A percentile compares a stretch with the other conserved stretches of the same genome.
Evolutionary conservation across 2,797 vertebrate species (phyloP).

Genomic region (Acanthurus tractus): DNA sequence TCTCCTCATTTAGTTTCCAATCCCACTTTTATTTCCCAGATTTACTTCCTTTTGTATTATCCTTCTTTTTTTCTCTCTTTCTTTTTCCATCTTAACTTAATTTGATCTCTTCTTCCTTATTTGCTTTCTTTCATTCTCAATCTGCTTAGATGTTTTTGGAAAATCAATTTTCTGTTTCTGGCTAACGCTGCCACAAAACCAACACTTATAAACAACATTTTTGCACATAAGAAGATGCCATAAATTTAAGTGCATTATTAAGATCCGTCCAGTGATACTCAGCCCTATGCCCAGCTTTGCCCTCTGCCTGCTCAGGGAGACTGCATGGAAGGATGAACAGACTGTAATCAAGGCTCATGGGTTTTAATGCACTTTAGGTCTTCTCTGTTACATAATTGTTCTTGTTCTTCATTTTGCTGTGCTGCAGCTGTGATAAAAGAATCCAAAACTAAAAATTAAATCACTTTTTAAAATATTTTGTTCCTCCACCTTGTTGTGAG

Average conservation of each 20-base stretch:
- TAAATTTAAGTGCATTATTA: too few species aligned
- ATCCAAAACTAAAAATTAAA: neutral
- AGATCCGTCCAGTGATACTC: constrained; percentile 27
- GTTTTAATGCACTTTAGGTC: neutral
- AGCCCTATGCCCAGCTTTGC: constrained; percentile 41
- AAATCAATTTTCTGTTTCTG: neutral
- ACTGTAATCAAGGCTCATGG: constrained; percentile 45
- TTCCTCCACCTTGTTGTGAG: too few species aligned
- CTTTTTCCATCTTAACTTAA: neutral
- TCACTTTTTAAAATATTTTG: too few species aligned
- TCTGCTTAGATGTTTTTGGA: neutral
- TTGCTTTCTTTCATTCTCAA: too few species aligned
- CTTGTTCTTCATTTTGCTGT: neutral
- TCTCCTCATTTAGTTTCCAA: too few species aligned
- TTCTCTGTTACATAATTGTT: too few species aligned
- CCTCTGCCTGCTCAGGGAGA: constrained; percentile 36
- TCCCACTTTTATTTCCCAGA: neutral
- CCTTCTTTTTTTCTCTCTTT: neutral
- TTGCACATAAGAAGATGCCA: too few species aligned
- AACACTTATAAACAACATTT: too few species aligned
- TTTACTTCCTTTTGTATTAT: neutral
- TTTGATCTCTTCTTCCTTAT: too few species aligned
- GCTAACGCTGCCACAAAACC: too few species aligned
- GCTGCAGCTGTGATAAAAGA: neutral
- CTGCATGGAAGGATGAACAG: constrained; percentile 59